phyloP scores from a whole-genome alignment of 2,797 vertebrate species.

The Trematomus bernacchii region DNA sequence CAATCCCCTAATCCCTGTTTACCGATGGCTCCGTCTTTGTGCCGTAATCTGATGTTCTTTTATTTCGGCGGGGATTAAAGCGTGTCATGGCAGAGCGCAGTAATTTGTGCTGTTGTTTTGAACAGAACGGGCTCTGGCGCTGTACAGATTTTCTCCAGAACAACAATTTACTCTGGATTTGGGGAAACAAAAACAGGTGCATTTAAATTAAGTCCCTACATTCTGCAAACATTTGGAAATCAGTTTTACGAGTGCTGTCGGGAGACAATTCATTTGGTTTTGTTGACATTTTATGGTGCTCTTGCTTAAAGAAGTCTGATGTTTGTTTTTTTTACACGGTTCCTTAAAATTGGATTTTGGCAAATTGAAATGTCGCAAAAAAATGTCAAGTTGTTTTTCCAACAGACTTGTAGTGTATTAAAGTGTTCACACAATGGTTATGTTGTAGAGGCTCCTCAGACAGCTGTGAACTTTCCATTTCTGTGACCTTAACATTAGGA shows the following conservation, averaged over 20 bases:
- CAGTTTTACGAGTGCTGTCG: slow-evolving; percentile 36
- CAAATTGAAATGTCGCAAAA: neutral
- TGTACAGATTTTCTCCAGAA: slow-evolving; percentile 47
- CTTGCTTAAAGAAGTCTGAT: slow-evolving; percentile 6
- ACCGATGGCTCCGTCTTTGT: slow-evolving; percentile 75
- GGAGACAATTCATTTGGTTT: slow-evolving; percentile 32
- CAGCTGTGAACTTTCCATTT: slow-evolving; percentile 67
- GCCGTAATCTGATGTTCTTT: slow-evolving; percentile 84
- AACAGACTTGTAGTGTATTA: neutral
- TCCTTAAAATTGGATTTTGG: slow-evolving; percentile 10
- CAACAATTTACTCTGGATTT: slow-evolving; percentile 52
- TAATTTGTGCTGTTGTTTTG: slow-evolving; percentile 70
- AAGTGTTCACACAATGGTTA: neutral
- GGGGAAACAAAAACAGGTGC: slow-evolving; percentile 63
- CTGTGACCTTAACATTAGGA: slow-evolving; percentile 54
- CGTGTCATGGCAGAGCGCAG: slow-evolving; percentile 56
- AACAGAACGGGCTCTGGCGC: slow-evolving; percentile 28
- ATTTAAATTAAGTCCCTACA: slow-evolving; percentile 28
- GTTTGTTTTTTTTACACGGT: neutral
- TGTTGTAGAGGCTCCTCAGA: slow-evolving; percentile 14
- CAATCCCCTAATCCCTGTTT: slow-evolving; percentile 82
- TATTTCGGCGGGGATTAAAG: slow-evolving; percentile 78
- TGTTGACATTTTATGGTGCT: slow-evolving; percentile 8
- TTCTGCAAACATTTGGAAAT: slow-evolving; percentile 55
- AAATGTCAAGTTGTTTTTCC: no score